Evolutionary conservation across 2,113 vertebrate genomes (phyloP), one percentile per base, ranked within the genome.

Genomic region (Scomber colias): DNA sequence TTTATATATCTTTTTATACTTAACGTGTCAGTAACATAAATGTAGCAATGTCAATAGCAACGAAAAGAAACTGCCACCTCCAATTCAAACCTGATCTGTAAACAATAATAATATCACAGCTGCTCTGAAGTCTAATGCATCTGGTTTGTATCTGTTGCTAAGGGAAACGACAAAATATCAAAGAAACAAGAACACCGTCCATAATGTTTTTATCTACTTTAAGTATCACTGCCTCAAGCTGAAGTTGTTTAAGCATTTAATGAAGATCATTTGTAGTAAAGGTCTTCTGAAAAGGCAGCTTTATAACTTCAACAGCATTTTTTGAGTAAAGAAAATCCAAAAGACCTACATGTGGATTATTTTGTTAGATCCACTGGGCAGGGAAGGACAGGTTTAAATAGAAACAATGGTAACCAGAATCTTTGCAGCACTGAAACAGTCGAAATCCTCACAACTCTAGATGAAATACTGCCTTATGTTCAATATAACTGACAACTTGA

Each of bases 101-200:
- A 80, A 73, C 61, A 81, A 61, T 16, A 78, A 69, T 17, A 83
- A 71, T 65, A 70, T 53, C 15, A 31, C 50, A 50, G 57, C 49
- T 16, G 65, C 53, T 51, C 30, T 65, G 31, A 79, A 64, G 60
- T 75, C n/a, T 40, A 17, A 24, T 62, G 19, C 85, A 85, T 83
- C 88, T 85, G 65, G 76, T 78, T 86, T 81, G 11, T 69, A 81
- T 69, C 44, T 65, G 79, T 85, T 83, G 77, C 84, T 21, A 71
- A 24, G 72, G 51, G 16, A 27, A 65, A 79, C 3, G 0, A 63
- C 31, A 50, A 79, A 83, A 81, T 75, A 72, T 67, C 40, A 72
- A 5, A 69, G 46, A 75, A 83, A 77, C 53, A 77, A 61, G 21
- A 24, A 24, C 57, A 69, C 8, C 11, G 44, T 35, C 45, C 27